phyloP scores from a whole-genome alignment of 1,140 invertebrate species.

The Condylostylus longicornis region DNA sequence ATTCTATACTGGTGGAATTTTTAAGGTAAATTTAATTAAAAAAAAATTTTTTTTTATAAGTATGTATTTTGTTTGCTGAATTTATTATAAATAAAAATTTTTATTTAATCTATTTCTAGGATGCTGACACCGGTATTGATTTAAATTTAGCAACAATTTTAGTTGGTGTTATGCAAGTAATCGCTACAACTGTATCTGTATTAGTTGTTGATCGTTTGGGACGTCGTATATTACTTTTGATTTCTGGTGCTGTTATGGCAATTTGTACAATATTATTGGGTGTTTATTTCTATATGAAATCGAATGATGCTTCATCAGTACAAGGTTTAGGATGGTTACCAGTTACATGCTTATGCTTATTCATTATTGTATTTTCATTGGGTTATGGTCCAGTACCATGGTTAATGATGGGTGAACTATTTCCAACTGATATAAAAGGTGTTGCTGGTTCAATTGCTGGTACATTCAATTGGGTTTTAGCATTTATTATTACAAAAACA shows the following conservation, averaged over 20 bases:
- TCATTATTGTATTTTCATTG: conserved; percentile 60
- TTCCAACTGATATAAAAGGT: conserved; percentile 58
- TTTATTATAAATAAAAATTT: background rate
- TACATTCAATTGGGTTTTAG: conserved; percentile 61
- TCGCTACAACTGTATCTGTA: conserved; percentile 50
- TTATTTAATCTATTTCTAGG: conserved; percentile 15
- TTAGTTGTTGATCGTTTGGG: conserved; percentile 64
- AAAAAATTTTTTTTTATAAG: background rate
- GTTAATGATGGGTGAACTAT: conserved; percentile 62
- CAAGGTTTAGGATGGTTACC: conserved; percentile 51
- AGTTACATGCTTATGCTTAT: conserved; percentile 51
- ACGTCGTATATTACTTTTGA: conserved; percentile 49
- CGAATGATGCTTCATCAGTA: conserved; percentile 33
- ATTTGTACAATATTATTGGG: conserved; percentile 43
- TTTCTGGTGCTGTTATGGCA: conserved; percentile 46
- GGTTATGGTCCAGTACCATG: conserved; percentile 68
- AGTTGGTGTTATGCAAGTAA: conserved; percentile 62
- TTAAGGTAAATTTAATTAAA: conserved; percentile 30
- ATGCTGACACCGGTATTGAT: conserved; percentile 41
- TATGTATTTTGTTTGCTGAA: background rate
- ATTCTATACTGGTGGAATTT: conserved; percentile 63
- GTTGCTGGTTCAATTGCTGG: conserved; percentile 57
- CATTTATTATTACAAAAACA: conserved; percentile 66
- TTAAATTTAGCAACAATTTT: conserved; percentile 48
- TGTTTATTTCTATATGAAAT: conserved; percentile 46